Percentiles rank a stretch among this genome's conserved stretches.
These are phyloP conservation scores for Melanchra persicariae DNA, from an alignment of 2,888 invertebrate genomes.

Conservation along the genomic window DNA sequence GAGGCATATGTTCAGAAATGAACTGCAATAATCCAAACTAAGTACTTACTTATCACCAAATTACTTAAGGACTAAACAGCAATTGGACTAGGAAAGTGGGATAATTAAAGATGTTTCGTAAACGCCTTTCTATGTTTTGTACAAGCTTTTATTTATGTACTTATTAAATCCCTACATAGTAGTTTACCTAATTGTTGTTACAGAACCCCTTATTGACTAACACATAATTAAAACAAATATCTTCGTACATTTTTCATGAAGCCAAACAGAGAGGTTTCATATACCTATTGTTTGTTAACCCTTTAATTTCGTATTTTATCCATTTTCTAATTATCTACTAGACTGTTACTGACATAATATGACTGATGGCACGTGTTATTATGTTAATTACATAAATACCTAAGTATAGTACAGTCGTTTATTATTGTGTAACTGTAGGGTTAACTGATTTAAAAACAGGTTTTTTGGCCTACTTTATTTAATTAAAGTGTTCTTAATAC, in stretches of 20 bases:
- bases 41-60: no score
- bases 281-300: slow-evolving; percentile 13
- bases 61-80: no score
- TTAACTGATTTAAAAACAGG: not conserved
- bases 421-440: not conserved
- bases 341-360: not conserved
- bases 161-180: not conserved
- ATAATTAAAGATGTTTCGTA: not conserved
- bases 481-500: no score
- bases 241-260: slow-evolving; percentile 18
- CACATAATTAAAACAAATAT: slow-evolving; percentile 34
- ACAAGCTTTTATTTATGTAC: not conserved
- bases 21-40: not conserved
- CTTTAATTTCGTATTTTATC: slow-evolving; percentile 18
- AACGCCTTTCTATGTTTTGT: not conserved
- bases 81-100: not conserved
- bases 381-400: slow-evolving; percentile 29
- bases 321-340: slow-evolving; percentile 41
- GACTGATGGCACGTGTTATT: slow-evolving; percentile 14
- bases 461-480: not conserved
- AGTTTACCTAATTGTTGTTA: not conserved
- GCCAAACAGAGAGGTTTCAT: slow-evolving; percentile 12
- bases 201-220: slow-evolving; percentile 11
- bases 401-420: not conserved
- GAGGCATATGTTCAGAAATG: not conserved